These are phyloP conservation scores for Drosophila rellima DNA, from an alignment of 2,888 invertebrate species.

Conservation along the genomic window DNA sequence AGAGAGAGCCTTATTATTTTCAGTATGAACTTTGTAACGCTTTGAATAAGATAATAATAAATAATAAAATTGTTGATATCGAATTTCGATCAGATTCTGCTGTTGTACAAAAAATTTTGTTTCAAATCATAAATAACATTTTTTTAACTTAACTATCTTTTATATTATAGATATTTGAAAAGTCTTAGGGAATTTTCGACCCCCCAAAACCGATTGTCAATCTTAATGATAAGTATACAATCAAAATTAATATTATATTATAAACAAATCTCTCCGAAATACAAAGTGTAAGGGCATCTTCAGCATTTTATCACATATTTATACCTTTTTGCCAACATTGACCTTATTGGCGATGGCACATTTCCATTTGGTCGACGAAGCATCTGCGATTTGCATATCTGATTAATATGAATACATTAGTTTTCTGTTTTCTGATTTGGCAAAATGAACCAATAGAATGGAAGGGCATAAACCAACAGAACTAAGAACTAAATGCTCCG, in stretches of 20 bases:
- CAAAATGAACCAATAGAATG: conserved; percentile 57
- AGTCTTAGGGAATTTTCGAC: too few relatives aligned
- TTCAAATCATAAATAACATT: too few relatives aligned
- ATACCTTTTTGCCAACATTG: conserved; percentile 5
- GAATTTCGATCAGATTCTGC: neutral
- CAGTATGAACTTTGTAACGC: neutral
- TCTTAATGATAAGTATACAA: too few relatives aligned
- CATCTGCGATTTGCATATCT: conserved; percentile 75
- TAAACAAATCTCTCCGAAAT: neutral
- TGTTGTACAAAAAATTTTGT: too few relatives aligned
- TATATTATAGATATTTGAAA: too few relatives aligned
- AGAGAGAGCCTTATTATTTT: conserved; percentile 2
- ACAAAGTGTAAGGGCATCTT: conserved; percentile 3
- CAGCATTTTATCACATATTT: neutral
- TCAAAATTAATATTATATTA: too few relatives aligned
- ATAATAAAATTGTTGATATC: neutral
- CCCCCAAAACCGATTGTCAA: too few relatives aligned
- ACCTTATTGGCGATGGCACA: conserved; percentile 19
- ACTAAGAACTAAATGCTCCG: conserved; percentile 56
- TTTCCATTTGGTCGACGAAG: conserved; percentile 41
- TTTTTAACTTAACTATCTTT: too few relatives aligned
- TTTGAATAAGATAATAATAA: neutral
- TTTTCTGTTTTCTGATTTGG: conserved; percentile 67
- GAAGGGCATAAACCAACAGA: conserved; percentile 34
- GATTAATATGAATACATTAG: conserved; percentile 81